Evolutionary conservation across 2,888 invertebrate genomes (phyloP).

Genomic region (Metellina segmentata): DNA sequence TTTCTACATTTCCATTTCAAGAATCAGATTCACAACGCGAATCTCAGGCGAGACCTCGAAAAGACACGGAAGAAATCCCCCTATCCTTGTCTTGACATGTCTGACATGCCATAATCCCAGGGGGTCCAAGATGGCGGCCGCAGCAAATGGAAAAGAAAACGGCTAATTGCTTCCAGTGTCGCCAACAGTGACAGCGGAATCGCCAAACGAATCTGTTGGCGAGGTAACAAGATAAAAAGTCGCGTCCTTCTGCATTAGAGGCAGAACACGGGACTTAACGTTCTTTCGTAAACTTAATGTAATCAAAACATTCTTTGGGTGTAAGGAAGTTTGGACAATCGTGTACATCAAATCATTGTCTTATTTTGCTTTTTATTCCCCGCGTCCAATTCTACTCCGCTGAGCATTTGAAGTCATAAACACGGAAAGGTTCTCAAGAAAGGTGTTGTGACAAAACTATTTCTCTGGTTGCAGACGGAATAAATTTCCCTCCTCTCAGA

Average conservation of each 20-base stretch:
- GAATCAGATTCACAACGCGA: neutral
- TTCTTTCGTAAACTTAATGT: constrained; percentile 41
- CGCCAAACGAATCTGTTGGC: constrained; percentile 60
- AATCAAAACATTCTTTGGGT: constrained; percentile 54
- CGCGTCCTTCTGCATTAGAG: neutral
- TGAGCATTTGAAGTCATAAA: neutral
- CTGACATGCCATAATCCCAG: constrained; percentile 39
- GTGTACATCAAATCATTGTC: neutral
- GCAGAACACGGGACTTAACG: neutral
- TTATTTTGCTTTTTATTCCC: neutral
- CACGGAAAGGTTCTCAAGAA: neutral
- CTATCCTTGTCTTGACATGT: constrained; percentile 20
- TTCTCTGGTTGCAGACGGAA: neutral
- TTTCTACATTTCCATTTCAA: constrained; percentile 1
- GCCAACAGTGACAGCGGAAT: constrained; percentile 50
- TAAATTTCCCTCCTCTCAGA: neutral
- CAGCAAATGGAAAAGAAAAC: constrained; percentile 32
- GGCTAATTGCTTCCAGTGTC: constrained; percentile 52
- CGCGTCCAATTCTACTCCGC: neutral
- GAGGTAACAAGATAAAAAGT: constrained; percentile 49
- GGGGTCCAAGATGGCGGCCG: constrained; percentile 19
- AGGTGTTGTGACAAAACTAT: neutral
- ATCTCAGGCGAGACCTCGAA: neutral
- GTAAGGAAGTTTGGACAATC: neutral
- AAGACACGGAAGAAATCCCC: neutral